Conservation (phyloP, 2,797 vertebrate species). For the Harpagifer antarcticus region DNA sequence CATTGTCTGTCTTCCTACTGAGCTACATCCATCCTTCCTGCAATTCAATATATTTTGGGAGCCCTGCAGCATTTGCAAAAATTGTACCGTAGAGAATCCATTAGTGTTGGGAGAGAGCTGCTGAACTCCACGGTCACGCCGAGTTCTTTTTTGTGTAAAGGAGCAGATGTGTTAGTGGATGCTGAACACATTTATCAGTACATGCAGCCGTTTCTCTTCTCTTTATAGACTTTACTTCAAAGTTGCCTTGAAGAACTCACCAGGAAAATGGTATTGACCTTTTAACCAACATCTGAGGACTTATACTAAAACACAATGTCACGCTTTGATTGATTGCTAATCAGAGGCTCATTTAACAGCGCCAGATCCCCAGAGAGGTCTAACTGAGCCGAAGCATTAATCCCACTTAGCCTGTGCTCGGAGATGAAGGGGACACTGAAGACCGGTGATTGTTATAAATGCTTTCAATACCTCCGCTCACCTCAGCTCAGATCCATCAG, state of each 20-base stretch:
- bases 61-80: neutral
- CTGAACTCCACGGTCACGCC: conserved; percentile 15
- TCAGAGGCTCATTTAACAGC: conserved; percentile 9
- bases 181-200: conserved; percentile 31
- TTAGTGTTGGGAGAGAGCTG: conserved; percentile 17
- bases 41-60: neutral
- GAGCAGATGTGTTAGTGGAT: conserved; percentile 51
- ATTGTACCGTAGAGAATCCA: neutral
- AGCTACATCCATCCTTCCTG: neutral
- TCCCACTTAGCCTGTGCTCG: conserved; percentile 6
- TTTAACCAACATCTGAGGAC: conserved; percentile 2
- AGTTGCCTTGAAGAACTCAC: neutral
- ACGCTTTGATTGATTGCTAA: conserved; percentile 23
- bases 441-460: conserved; percentile 32
- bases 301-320: conserved; percentile 9
- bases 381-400: conserved; percentile 33
- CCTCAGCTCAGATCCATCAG: conserved; percentile 24
- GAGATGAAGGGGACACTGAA: conserved; percentile 15
- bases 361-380: conserved; percentile 4
- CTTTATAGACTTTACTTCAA: neutral
- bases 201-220: conserved; percentile 11
- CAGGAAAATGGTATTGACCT: conserved; percentile 15
- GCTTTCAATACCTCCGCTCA: conserved; percentile 21
- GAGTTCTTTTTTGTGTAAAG: conserved; percentile 23
- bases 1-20: too few relatives aligned